Conservation (phyloP, 2,888 invertebrate species). For the Dicycla oo region DNA sequence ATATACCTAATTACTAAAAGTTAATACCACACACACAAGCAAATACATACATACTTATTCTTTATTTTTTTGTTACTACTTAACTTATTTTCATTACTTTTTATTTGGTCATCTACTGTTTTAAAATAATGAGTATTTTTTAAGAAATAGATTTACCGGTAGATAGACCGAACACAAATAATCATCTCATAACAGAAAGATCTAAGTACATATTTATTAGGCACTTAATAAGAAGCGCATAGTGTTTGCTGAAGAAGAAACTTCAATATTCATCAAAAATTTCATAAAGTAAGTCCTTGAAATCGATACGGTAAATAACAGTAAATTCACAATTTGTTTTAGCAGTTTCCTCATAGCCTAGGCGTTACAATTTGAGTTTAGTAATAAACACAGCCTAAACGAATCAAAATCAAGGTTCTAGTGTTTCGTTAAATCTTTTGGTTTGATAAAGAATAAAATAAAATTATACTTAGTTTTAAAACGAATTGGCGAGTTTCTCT, state of each 20-base stretch:
- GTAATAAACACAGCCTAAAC: constrained; percentile 47
- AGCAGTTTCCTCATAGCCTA: constrained; percentile 57
- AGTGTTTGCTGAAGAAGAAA: constrained; percentile 13
- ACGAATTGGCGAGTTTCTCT: neutral
- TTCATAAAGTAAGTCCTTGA: constrained; percentile 45
- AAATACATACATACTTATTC: no score
- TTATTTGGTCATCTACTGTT: neutral
- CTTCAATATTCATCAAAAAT: constrained; percentile 2
- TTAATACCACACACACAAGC: no score
- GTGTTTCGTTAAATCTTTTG: constrained; percentile 28
- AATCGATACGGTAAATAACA: constrained; percentile 48
- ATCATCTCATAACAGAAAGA: neutral
- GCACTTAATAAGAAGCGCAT: neutral
- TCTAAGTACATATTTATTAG: neutral
- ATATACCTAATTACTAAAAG: neutral
- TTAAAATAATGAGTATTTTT: neutral
- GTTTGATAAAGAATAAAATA: neutral
- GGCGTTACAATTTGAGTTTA: constrained; percentile 51
- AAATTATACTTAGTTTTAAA: neutral
- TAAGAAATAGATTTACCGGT: neutral
- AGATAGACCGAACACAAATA: neutral
- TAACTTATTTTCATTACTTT: no score
- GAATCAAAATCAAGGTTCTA: constrained; percentile 57
- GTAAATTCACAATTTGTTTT: constrained; percentile 57
- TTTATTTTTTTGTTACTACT: neutral